Evolutionary conservation across 1,140 invertebrate species (phyloP).

Genomic region (Acarapis woodi): DNA sequence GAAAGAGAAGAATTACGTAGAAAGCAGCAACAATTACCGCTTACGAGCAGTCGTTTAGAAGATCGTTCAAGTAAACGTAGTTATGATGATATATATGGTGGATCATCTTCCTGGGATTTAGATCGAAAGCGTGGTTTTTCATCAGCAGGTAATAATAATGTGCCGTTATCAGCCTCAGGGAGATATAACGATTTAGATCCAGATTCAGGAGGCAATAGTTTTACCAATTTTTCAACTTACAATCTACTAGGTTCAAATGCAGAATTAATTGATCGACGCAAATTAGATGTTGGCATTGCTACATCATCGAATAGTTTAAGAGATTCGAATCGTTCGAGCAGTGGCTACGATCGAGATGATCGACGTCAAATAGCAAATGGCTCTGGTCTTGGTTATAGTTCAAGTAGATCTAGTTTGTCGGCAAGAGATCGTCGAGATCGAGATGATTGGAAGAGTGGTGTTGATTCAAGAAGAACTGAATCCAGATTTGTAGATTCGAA

Average conservation of each 20-base stretch:
- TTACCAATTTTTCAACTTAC: conserved; percentile 1
- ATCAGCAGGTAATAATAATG: background rate
- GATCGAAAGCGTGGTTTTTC: conserved; percentile 4
- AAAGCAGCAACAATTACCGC: conserved; percentile 2
- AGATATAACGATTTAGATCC: background rate
- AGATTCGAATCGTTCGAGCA: background rate
- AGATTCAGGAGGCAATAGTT: background rate
- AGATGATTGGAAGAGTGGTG: conserved; percentile 5
- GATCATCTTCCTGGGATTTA: background rate
- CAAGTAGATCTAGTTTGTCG: background rate
- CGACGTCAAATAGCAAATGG: background rate
- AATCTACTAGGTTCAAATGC: background rate
- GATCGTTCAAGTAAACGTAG: background rate
- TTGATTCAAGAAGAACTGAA: background rate
- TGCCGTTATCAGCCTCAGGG: background rate
- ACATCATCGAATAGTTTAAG: background rate
- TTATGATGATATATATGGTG: background rate
- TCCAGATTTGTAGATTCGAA: too few species aligned
- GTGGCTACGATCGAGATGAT: conserved; percentile 4
- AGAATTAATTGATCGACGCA: background rate
- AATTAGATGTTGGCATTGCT: background rate
- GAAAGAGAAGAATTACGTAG: conserved; percentile 49
- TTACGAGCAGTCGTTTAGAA: background rate
- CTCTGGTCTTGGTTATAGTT: background rate
- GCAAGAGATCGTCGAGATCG: conserved; percentile 3